Conservation (phyloP, 1,140 invertebrate genomes). For the Rhizoglyphus robini region DNA sequence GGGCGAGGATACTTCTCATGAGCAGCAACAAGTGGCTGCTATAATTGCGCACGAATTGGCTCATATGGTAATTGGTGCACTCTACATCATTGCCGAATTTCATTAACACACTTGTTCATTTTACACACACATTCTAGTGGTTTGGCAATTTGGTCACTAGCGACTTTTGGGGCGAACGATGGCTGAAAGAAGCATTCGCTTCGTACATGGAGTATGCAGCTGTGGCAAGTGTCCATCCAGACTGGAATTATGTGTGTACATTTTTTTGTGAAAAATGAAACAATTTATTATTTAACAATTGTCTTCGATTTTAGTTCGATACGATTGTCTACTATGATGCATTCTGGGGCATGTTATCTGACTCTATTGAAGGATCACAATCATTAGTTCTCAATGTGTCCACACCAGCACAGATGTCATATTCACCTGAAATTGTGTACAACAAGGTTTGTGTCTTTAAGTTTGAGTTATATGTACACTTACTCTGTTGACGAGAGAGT, state of each 20-base stretch:
- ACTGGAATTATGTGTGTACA: constrained; percentile 43
- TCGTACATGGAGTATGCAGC: constrained; percentile 69
- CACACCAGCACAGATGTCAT: constrained; percentile 72
- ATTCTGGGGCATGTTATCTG: constrained; percentile 61
- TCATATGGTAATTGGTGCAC: constrained; percentile 24
- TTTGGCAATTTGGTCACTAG: constrained; percentile 66
- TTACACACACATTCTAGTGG: constrained; percentile 28
- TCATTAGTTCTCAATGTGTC: constrained; percentile 68
- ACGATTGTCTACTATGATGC: constrained; percentile 67
- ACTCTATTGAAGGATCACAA: constrained; percentile 66
- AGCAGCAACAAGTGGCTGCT: constrained; percentile 61
- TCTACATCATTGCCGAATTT: not conserved
- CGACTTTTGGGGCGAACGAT: constrained; percentile 80
- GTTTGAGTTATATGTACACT: constrained; percentile 13
- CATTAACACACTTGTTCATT: constrained; percentile 49
- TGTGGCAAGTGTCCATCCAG: constrained; percentile 49
- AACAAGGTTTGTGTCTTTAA: constrained; percentile 58
- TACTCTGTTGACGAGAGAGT: too few relatives aligned
- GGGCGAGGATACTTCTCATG: constrained; percentile 36
- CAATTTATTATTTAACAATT: constrained; percentile 22
- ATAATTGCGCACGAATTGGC: constrained; percentile 54
- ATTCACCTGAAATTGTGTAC: constrained; percentile 79
- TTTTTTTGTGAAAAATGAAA: constrained; percentile 34
- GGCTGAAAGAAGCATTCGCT: constrained; percentile 84
- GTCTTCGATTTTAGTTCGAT: constrained; percentile 44